phyloP scores from a whole-genome alignment of 2,888 invertebrate species.

The Eristalis tenax region DNA sequence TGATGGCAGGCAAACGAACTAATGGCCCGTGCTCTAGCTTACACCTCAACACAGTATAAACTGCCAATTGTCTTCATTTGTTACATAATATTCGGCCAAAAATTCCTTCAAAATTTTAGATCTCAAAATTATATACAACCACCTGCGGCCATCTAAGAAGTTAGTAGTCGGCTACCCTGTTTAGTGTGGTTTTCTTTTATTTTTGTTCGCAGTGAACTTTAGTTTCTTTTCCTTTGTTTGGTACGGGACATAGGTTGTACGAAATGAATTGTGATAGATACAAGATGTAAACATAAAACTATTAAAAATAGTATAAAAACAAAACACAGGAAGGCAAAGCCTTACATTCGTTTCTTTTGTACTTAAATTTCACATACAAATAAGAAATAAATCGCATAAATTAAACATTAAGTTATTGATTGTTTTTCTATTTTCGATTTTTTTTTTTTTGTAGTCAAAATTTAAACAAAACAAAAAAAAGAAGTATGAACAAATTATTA shows the following conservation, averaged over 20 bases:
- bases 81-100: neutral
- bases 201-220: conserved; percentile 45
- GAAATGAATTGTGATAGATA: conserved; percentile 69
- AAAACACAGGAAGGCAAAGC: conserved; percentile 47
- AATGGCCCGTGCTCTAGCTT: neutral
- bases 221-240: conserved; percentile 8
- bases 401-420: neutral
- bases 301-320: conserved; percentile 40
- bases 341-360: conserved; percentile 21
- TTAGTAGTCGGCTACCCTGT: neutral
- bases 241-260: conserved; percentile 53
- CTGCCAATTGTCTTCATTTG: neutral
- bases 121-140: conserved; percentile 62
- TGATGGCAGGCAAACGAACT: neutral
- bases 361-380: conserved; percentile 2
- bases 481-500: conserved; percentile 37
- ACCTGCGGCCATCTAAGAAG: conserved; percentile 47
- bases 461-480: neutral
- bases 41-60: neutral
- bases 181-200: conserved; percentile 15
- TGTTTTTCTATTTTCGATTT: conserved; percentile 8
- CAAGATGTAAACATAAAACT: conserved; percentile 48
- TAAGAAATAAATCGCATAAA: conserved; percentile 3
- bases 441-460: conserved; percentile 7
- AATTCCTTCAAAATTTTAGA: conserved; percentile 32